phyloP scores from a whole-genome alignment of 2,797 vertebrate species.

The Phoxinus dragarum region DNA sequence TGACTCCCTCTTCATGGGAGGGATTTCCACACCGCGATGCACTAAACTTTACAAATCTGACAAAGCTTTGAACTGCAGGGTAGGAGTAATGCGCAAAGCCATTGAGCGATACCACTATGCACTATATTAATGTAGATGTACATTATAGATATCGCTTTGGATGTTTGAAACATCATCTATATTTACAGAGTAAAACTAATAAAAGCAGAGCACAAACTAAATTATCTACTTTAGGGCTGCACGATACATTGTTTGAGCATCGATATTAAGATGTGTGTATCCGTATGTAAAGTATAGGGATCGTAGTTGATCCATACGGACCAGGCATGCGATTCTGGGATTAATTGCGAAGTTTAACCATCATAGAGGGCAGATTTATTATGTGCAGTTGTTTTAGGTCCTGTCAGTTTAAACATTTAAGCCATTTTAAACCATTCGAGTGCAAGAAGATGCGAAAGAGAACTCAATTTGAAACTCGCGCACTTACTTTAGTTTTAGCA shows the following conservation, averaged over 20 bases:
- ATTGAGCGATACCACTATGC: constrained; percentile 3
- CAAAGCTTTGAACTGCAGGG: constrained; percentile 29
- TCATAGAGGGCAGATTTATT: background rate
- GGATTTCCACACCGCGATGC: constrained; percentile 43
- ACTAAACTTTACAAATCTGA: constrained; percentile 38
- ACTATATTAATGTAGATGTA: background rate
- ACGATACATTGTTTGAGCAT: background rate
- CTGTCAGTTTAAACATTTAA: background rate
- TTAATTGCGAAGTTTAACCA: background rate
- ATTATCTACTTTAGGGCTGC: constrained; percentile 12
- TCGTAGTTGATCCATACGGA: background rate
- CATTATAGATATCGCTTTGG: background rate
- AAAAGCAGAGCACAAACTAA: background rate
- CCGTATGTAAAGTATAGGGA: background rate
- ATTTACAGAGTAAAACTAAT: background rate
- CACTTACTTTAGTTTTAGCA: too few species aligned
- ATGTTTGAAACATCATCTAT: background rate
- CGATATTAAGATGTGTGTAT: background rate
- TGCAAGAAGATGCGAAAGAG: background rate
- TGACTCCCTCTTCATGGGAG: constrained; percentile 40
- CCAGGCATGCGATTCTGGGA: background rate
- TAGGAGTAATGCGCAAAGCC: constrained; percentile 32
- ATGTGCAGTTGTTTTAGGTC: background rate
- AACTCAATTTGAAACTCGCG: background rate
- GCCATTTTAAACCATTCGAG: background rate